These are phyloP conservation scores for Phaenicophaeus curvirostris DNA, from an alignment of 2,797 vertebrate species.

Conservation along the genomic window DNA sequence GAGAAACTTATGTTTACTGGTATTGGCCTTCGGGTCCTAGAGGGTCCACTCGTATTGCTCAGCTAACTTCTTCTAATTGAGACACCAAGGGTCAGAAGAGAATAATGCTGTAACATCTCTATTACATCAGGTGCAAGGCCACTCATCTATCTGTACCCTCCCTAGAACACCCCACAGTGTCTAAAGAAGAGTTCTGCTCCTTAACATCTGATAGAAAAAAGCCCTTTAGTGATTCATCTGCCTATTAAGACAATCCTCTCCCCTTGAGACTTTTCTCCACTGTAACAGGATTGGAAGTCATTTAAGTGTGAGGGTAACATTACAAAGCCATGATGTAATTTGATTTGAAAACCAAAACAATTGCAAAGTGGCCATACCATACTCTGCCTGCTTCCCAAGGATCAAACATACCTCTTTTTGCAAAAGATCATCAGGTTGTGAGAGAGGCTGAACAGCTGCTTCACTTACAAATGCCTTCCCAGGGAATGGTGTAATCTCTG, in stretches of 20 bases:
- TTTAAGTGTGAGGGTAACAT: neutral
- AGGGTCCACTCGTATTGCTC: neutral
- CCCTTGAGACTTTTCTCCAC: neutral
- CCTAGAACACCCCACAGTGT: neutral
- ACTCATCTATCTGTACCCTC: neutral
- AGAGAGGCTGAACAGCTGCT: neutral
- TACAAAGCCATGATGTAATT: neutral
- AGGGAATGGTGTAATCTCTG: neutral
- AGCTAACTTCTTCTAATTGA: neutral
- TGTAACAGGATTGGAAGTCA: neutral
- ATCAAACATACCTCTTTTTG: conserved; percentile 60
- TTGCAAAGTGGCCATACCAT: neutral
- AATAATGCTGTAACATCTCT: neutral
- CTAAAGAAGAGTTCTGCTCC: neutral
- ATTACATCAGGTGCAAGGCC: neutral
- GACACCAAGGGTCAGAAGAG: neutral
- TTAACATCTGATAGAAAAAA: neutral
- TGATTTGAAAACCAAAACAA: neutral
- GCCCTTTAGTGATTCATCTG: neutral
- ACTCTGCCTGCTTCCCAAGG: neutral
- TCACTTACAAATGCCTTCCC: neutral
- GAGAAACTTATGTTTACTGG: neutral
- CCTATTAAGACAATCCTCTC: neutral
- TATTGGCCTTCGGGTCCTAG: neutral
- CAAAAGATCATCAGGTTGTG: neutral